phyloP scores from a whole-genome alignment of 1,140 invertebrate genomes.

The Caenorhabditis brenneri region DNA sequence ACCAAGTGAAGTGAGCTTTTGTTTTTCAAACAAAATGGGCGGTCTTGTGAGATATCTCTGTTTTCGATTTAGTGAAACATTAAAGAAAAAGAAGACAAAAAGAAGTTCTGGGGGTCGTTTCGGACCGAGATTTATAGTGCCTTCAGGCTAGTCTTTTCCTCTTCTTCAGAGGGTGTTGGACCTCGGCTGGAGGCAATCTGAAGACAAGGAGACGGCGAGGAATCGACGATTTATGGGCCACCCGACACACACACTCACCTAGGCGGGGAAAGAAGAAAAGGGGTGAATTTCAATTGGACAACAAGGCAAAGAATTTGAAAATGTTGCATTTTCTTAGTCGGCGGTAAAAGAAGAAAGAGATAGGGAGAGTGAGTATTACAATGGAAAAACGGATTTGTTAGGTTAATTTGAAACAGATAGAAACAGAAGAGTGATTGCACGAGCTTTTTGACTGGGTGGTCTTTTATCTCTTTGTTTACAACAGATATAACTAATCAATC shows the following conservation, averaged over 20 bases:
- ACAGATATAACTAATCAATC: too few species aligned
- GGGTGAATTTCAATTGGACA: not conserved
- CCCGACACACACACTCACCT: constrained; percentile 26
- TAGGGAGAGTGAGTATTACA: not conserved
- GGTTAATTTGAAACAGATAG: not conserved
- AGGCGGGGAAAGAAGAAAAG: not conserved
- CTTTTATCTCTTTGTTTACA: not conserved
- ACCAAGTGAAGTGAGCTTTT: not conserved
- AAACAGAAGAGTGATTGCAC: not conserved
- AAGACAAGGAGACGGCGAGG: constrained; percentile 1
- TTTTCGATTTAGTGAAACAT: not conserved
- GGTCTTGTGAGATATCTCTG: not conserved
- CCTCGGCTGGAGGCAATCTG: constrained; percentile 47
- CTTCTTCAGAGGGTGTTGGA: not conserved
- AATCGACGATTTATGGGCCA: constrained; percentile 38
- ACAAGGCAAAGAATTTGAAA: not conserved
- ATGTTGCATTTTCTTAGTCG: constrained; percentile 9
- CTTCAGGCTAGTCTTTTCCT: not conserved
- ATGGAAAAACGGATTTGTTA: not conserved
- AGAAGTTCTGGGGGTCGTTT: constrained; percentile 9
- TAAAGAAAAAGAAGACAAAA: not conserved
- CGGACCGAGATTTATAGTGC: constrained; percentile 38
- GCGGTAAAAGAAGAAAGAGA: constrained; percentile 1
- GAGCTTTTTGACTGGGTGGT: not conserved
- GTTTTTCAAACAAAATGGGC: not conserved